A percentile compares a stretch with the other conserved stretches of the same genome.
These are phyloP conservation scores for Cyclargus thomasi DNA, from an alignment of 1,140 invertebrate species.

Conservation along the genomic window DNA sequence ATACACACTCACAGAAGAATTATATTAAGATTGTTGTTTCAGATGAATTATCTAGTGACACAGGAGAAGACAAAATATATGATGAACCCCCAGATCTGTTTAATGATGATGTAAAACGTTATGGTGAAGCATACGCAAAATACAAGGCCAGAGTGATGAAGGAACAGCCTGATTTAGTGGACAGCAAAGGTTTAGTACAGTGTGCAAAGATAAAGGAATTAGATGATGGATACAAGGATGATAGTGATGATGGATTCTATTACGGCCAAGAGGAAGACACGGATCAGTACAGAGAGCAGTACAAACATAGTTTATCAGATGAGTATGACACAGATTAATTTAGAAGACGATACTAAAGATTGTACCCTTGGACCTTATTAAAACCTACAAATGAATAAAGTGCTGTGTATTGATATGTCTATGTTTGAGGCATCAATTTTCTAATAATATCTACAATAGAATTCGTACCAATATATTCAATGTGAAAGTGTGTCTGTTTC, in stretches of 20 bases:
- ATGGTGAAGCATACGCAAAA: constrained; percentile 63
- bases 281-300: constrained; percentile 54
- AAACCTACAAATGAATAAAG: too few relatives aligned
- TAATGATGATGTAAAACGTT: constrained; percentile 59
- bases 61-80: constrained; percentile 63
- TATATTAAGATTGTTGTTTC: constrained; percentile 36
- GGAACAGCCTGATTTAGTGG: constrained; percentile 35
- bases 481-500: too few relatives aligned
- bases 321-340: constrained; percentile 48
- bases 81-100: constrained; percentile 48
- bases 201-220: constrained; percentile 40
- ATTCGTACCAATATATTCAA: too few relatives aligned
- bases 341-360: background rate
- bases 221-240: constrained; percentile 58
- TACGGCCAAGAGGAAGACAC: constrained; percentile 65
- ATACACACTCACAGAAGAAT: too few relatives aligned
- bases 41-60: constrained; percentile 72
- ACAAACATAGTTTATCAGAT: constrained; percentile 40
- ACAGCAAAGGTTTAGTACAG: constrained; percentile 40
- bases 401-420: too few relatives aligned
- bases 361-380: too few relatives aligned
- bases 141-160: constrained; percentile 60
- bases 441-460: too few relatives aligned
- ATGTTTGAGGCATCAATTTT: too few relatives aligned
- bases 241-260: constrained; percentile 65